A percentile compares a stretch with the other conserved stretches of the same genome.
Evolutionary conservation across 2,888 invertebrate species (phyloP).

Genomic region (Macrosiphum euphorbiae): DNA sequence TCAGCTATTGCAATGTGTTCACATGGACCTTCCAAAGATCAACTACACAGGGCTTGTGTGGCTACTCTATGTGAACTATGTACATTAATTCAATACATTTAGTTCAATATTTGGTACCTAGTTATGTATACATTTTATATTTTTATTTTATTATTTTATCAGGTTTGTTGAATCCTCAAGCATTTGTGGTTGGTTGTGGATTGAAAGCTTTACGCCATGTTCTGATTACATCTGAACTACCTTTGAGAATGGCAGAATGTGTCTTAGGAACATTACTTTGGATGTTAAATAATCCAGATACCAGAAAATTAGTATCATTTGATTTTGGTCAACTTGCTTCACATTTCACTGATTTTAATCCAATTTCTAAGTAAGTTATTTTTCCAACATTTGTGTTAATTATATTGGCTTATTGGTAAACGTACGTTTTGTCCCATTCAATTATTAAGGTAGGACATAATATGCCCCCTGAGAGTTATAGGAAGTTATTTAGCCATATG

Average conservation of each 20-base stretch:
- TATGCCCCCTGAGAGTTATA: no score
- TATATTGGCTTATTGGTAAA: constrained; percentile 4
- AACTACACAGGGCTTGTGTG: constrained; percentile 85
- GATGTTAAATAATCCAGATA: constrained; percentile 86
- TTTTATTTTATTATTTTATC: constrained; percentile 68
- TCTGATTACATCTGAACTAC: constrained; percentile 65
- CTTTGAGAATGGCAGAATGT: constrained; percentile 92
- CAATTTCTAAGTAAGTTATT: constrained; percentile 76
- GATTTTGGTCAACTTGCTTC: constrained; percentile 90
- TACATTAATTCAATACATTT: no score
- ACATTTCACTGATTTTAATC: constrained; percentile 65
- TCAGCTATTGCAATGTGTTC: constrained; percentile 78
- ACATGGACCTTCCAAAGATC: constrained; percentile 77
- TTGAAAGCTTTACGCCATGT: constrained; percentile 86
- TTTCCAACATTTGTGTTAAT: not conserved
- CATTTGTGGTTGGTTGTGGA: constrained; percentile 86
- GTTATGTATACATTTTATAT: not conserved
- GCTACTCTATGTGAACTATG: constrained; percentile 88
- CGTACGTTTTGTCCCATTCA: no score
- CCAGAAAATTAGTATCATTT: constrained; percentile 81
- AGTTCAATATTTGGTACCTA: constrained; percentile 35
- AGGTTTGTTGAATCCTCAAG: constrained; percentile 86
- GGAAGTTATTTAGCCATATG: no score
- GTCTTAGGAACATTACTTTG: constrained; percentile 88
- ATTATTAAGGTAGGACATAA: no score